Percentiles rank a stretch among this genome's conserved stretches.
Evolutionary conservation across 30 jellyfish, hydroid and myxozoan species (phyloP).

Genomic region (Mastigias papua): DNA sequence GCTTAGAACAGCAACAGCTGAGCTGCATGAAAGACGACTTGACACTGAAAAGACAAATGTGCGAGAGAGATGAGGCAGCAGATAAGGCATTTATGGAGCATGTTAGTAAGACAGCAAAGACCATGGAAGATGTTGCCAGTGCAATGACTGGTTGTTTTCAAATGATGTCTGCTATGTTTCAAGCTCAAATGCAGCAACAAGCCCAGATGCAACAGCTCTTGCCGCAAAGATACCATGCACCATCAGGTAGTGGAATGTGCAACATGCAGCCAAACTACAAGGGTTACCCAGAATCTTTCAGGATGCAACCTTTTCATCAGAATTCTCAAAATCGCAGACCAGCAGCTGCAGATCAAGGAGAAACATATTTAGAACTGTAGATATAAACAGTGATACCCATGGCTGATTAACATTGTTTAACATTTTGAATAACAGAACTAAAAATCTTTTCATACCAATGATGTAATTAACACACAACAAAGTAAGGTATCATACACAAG

Average conservation of each 20-base stretch:
- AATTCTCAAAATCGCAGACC: not conserved
- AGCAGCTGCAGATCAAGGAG: not conserved
- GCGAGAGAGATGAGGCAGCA: not conserved
- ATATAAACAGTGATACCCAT: too few relatives aligned
- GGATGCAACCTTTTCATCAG: not conserved
- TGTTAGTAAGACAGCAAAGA: not conserved
- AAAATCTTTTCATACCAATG: not conserved
- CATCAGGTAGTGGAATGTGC: too few relatives aligned
- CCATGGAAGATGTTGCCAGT: not conserved
- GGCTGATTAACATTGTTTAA: too few relatives aligned
- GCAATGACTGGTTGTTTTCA: not conserved
- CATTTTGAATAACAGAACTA: too few relatives aligned
- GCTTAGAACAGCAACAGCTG: not conserved
- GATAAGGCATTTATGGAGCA: not conserved
- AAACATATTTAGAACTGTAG: not conserved
- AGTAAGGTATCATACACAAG: too few relatives aligned
- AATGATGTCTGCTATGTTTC: not conserved
- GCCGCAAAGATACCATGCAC: not conserved
- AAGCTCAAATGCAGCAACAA: not conserved
- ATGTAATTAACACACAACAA: not conserved
- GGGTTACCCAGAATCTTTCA: not conserved
- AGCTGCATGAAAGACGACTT: not conserved
- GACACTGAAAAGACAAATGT: not conserved
- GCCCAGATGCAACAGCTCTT: too few relatives aligned
- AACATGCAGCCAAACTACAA: not conserved